Evolutionary conservation across 2,113 vertebrate species (phyloP).

Genomic region (Corapipo altera): DNA sequence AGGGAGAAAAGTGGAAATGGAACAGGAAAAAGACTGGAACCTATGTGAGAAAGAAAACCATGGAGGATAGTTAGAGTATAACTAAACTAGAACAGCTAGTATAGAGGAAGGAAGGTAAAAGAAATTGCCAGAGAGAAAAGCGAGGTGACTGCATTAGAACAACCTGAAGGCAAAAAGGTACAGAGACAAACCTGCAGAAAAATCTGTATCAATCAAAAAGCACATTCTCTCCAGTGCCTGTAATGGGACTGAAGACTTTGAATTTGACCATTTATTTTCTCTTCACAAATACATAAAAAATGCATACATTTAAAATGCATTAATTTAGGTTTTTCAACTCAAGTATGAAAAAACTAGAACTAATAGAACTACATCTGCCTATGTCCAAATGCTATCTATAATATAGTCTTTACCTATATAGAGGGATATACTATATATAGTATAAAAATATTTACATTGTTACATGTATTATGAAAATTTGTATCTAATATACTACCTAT

Average conservation of each 20-base stretch:
- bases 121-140: background rate
- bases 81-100: background rate
- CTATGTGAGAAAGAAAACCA: background rate
- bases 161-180: background rate
- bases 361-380: background rate
- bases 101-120: background rate
- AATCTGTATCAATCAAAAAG: background rate
- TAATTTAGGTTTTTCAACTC: background rate
- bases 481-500: background rate
- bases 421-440: background rate
- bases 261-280: background rate
- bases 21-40: background rate
- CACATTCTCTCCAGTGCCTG: background rate
- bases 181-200: background rate
- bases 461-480: background rate
- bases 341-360: background rate
- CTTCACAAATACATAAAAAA: background rate
- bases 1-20: background rate
- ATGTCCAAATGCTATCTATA: background rate
- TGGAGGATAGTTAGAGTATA: background rate
- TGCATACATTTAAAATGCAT: background rate
- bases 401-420: background rate
- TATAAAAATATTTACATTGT: background rate
- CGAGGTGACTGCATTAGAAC: background rate
- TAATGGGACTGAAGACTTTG: background rate